phyloP scores from a whole-genome alignment of 2,113 vertebrate genomes.

The Tyto alba region DNA sequence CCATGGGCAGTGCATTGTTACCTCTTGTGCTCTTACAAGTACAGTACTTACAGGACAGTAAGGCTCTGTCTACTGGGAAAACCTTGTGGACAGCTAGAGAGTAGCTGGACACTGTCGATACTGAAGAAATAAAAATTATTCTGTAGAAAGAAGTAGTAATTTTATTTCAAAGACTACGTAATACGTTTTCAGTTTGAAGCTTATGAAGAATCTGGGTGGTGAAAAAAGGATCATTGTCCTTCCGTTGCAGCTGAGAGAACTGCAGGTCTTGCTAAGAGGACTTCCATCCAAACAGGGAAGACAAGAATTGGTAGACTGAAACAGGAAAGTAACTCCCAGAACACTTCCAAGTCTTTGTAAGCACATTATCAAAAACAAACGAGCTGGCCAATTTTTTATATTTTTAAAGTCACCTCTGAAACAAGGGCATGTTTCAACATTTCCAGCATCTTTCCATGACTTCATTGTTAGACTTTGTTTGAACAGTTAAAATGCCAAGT shows the following conservation, averaged over 20 bases:
- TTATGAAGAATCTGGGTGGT: background rate
- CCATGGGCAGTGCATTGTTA: background rate
- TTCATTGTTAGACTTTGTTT: constrained; percentile 20
- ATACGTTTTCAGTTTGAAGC: background rate
- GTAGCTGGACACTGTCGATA: background rate
- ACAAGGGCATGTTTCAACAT: background rate
- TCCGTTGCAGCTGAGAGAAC: background rate
- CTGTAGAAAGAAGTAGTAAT: background rate
- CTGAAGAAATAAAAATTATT: background rate
- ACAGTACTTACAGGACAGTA: background rate
- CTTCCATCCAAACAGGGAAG: background rate
- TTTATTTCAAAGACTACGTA: background rate
- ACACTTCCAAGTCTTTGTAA: background rate
- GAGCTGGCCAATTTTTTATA: background rate
- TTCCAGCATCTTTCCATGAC: background rate
- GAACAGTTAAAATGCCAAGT: background rate
- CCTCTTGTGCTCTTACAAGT: background rate
- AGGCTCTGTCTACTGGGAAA: background rate
- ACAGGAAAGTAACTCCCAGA: background rate
- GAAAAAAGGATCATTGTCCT: background rate
- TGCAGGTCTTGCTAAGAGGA: background rate
- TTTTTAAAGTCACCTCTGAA: background rate
- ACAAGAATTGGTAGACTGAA: background rate
- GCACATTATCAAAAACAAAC: background rate
- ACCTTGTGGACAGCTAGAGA: background rate